Base-by-base conservation (phyloP, 2,113 vertebrate genomes). In the Rhombomys opimus region DNA sequence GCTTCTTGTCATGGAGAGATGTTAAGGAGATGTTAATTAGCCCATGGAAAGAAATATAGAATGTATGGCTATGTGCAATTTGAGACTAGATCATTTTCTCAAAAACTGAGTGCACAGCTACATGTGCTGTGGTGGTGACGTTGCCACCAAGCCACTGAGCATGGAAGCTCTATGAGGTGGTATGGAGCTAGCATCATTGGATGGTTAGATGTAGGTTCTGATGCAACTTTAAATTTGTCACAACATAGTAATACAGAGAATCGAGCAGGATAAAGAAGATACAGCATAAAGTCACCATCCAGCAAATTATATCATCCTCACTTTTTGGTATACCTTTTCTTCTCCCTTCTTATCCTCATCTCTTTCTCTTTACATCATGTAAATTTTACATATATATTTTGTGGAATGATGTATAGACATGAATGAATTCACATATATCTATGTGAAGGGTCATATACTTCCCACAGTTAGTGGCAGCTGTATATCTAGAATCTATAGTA, bases 21-120 rank as follows among this genome's bases (percentile, higher is more conserved):
- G 95, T 95, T 93, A 90, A 96, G 67, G 41, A 91, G 38, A 72
- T 61, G 92, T 88, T 90, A 63, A 97, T 97, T 92, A 82, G 61
- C 70, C 77, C 94, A 93, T 80, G 70, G 81, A 87, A 76, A 78
- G 80, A 95, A 96, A 86, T 96, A 75, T 65, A 72, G 84, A 89
- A 54, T 85, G 65, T 17, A 86, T 92, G 88, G 90, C 84, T 90
- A 78, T 90, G 92, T 94, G 77, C 59, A 65, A 86, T 89, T 93
- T 92, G 92, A 97, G 77, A 75, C 85, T 88, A 76, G 85, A 93
- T 95, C 94, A 95, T 89, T 80, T 91, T 92, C 76, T 86, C 30
- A 85, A 63, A 97, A 92, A 70, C 35, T 13, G 61, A 87, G 81
- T 95, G 0, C 87, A 63, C 95, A 54, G 61, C n/a, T 46, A 50